A percentile compares a stretch with the other conserved stretches of the same genome.
phyloP scores from a whole-genome alignment of 2,888 invertebrate species.

The Drosophila hamatofila region DNA sequence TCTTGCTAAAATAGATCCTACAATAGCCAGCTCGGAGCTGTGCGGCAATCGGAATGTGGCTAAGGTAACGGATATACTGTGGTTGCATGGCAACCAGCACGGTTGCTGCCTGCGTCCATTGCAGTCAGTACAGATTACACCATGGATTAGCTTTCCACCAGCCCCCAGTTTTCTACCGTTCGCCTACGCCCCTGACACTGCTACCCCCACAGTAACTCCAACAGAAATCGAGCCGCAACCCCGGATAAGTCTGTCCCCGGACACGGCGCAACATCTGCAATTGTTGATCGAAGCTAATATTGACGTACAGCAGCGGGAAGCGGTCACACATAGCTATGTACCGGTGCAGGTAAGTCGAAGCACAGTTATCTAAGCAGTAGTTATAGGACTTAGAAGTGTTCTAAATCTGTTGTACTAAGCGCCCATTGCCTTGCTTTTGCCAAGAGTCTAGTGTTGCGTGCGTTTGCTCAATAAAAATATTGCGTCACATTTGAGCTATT shows the following conservation, averaged over 20 bases:
- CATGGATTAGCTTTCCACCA: slow-evolving; percentile 86
- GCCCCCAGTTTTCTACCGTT: slow-evolving; percentile 84
- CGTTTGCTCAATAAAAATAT: slow-evolving; percentile 41
- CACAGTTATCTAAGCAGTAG: background rate
- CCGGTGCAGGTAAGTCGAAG: slow-evolving; percentile 71
- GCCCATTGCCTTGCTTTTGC: background rate
- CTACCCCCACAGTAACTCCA: slow-evolving; percentile 53
- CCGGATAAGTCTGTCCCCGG: slow-evolving; percentile 42
- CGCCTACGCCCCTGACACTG: slow-evolving; percentile 62
- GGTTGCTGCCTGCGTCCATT: slow-evolving; percentile 84
- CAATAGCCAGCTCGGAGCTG: slow-evolving; percentile 83
- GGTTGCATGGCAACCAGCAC: slow-evolving; percentile 83
- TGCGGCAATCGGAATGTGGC: slow-evolving; percentile 84
- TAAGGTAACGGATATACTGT: slow-evolving; percentile 84
- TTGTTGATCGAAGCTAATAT: slow-evolving; percentile 83
- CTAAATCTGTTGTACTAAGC: background rate
- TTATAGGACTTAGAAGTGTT: background rate
- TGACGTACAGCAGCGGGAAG: slow-evolving; percentile 56
- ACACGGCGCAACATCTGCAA: slow-evolving; percentile 71
- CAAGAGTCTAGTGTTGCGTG: slow-evolving; percentile 2
- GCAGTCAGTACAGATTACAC: slow-evolving; percentile 86
- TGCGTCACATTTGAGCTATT: slow-evolving; percentile 31
- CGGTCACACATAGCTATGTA: slow-evolving; percentile 35
- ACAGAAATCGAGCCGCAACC: slow-evolving; percentile 34
- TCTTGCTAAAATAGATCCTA: slow-evolving; percentile 68